These are phyloP conservation scores for Onychomys leucogaster DNA, from an alignment of 2,797 vertebrate genomes.

Conservation along the genomic window DNA sequence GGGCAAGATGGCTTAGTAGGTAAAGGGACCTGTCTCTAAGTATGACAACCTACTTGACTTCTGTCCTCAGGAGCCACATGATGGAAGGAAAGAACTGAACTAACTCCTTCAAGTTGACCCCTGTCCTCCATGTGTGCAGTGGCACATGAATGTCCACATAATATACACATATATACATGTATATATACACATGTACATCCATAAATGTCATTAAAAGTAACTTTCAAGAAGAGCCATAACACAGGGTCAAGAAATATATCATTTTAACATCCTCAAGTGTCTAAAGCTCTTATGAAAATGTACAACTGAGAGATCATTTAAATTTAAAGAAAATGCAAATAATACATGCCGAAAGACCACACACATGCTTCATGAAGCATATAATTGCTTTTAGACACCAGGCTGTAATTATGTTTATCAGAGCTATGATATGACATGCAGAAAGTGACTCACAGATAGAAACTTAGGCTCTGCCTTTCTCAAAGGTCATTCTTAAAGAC, in stretches of 20 bases:
- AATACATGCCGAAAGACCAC: neutral
- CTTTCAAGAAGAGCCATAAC: neutral
- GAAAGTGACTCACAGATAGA: slow-evolving; percentile 23
- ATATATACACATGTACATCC: neutral
- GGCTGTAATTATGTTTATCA: slow-evolving; percentile 61
- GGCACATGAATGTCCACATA: neutral
- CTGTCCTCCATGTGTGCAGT: neutral
- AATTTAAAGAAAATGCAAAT: slow-evolving; percentile 47
- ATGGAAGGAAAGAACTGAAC: neutral
- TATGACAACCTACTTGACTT: neutral
- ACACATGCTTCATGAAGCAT: slow-evolving; percentile 13
- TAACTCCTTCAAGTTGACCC: neutral
- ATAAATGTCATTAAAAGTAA: neutral
- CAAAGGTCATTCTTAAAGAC: neutral
- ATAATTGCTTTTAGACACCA: slow-evolving; percentile 34
- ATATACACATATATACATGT: neutral
- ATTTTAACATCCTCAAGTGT: neutral
- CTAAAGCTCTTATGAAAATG: neutral
- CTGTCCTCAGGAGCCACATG: too few relatives aligned
- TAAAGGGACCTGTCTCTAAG: neutral
- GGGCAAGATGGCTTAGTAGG: neutral
- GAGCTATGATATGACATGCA: neutral
- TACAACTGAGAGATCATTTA: neutral
- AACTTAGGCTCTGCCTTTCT: neutral
- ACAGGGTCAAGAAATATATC: neutral